Percentiles rank a stretch among this genome's conserved stretches.
Evolutionary conservation across 2,888 invertebrate genomes (phyloP).

Genomic region (Apamea sordens): DNA sequence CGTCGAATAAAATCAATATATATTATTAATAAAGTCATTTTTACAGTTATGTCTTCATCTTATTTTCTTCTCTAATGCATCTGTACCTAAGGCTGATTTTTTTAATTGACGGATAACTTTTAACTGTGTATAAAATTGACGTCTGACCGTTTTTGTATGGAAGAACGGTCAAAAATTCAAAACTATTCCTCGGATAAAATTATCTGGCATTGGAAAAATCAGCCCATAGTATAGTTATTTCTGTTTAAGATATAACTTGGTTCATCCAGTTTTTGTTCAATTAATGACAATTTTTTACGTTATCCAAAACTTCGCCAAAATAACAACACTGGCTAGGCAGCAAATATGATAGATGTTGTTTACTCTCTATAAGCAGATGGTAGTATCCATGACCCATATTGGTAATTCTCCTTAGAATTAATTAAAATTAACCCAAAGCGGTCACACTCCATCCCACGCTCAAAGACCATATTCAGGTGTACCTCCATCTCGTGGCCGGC

Average conservation of each 20-base stretch:
- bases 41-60: neutral
- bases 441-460: neutral
- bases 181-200: too few relatives aligned
- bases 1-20: neutral
- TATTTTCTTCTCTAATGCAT: neutral
- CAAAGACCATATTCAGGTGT: slow-evolving; percentile 19
- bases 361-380: neutral
- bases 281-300: too few relatives aligned
- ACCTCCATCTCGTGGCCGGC: slow-evolving; percentile 27
- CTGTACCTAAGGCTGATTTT: too few relatives aligned
- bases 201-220: too few relatives aligned
- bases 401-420: slow-evolving; percentile 5
- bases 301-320: neutral
- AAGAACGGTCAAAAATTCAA: too few relatives aligned
- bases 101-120: too few relatives aligned
- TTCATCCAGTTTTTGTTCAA: neutral
- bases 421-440: slow-evolving; percentile 9
- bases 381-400: neutral
- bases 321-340: neutral
- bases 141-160: too few relatives aligned
- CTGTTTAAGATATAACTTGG: neutral
- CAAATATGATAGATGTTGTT: neutral
- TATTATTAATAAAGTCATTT: neutral
- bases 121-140: too few relatives aligned
- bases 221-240: neutral